phyloP scores from a whole-genome alignment of 1,140 invertebrate genomes.

The Orchesella cincta region DNA sequence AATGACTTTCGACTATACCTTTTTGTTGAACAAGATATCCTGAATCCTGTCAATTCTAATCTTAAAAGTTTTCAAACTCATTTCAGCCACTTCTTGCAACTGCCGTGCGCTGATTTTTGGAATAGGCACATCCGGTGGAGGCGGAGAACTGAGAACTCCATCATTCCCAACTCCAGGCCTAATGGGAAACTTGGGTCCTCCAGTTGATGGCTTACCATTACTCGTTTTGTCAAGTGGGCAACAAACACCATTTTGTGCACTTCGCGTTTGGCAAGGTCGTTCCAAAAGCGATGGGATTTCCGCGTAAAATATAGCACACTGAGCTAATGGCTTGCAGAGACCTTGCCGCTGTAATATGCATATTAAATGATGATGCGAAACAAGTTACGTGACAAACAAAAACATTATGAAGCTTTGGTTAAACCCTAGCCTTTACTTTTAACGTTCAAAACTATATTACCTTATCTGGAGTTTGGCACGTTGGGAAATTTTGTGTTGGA shows the following conservation, averaged over 20 bases:
- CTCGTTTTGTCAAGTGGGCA: constrained; percentile 55
- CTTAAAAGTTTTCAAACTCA: constrained; percentile 38
- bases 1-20: too few relatives aligned
- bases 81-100: constrained; percentile 51
- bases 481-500: constrained; percentile 21
- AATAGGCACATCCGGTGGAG: constrained; percentile 54
- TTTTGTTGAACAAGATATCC: constrained; percentile 50
- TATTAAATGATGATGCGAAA: neutral
- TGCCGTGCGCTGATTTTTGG: constrained; percentile 54
- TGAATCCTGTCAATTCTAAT: constrained; percentile 50
- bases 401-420: too few relatives aligned
- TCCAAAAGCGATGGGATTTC: constrained; percentile 57
- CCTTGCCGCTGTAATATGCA: constrained; percentile 49
- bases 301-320: constrained; percentile 59
- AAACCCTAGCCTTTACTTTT: neutral
- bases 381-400: too few relatives aligned
- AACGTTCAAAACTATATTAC: constrained; percentile 14
- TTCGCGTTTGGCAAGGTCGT: constrained; percentile 56
- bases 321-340: constrained; percentile 56
- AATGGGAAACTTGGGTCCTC: constrained; percentile 31
- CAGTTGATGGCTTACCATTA: constrained; percentile 50
- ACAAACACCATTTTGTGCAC: constrained; percentile 57
- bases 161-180: constrained; percentile 43
- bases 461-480: constrained; percentile 42
- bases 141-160: constrained; percentile 55